Evolutionary conservation across 2,888 invertebrate genomes (phyloP).

Genomic region (Ochropacha duplaris): DNA sequence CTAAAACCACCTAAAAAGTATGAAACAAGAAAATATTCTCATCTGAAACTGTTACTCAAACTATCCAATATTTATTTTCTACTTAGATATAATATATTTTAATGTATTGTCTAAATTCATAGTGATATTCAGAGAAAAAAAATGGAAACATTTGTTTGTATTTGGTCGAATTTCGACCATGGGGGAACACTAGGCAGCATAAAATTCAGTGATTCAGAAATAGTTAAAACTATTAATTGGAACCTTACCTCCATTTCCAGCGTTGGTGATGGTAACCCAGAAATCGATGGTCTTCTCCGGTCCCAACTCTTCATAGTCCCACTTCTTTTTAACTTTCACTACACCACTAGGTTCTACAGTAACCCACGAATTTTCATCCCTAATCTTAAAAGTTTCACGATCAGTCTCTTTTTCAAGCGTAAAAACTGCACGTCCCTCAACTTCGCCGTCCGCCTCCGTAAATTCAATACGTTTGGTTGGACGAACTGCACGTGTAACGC

Average conservation of each 20-base stretch:
- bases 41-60: too few species aligned
- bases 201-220: too few species aligned
- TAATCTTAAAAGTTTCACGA: conserved; percentile 95
- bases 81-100: too few species aligned
- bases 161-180: too few species aligned
- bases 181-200: too few species aligned
- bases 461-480: conserved; percentile 97
- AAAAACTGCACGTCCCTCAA: conserved; percentile 94
- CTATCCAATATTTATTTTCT: too few species aligned
- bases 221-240: neutral
- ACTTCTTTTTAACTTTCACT: conserved; percentile 96
- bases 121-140: too few species aligned
- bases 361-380: conserved; percentile 97
- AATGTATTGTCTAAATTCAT: too few species aligned
- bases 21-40: too few species aligned
- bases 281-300: conserved; percentile 98
- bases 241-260: conserved; percentile 92
- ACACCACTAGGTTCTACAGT: conserved; percentile 95
- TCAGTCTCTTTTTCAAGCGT: conserved; percentile 96
- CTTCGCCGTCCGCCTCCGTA: conserved; percentile 94
- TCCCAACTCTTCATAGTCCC: conserved; percentile 97
- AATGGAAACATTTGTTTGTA: too few species aligned
- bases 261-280: conserved; percentile 96
- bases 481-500: conserved; percentile 94
- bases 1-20: too few species aligned